Evolutionary conservation across 2,797 vertebrate genomes (phyloP), one percentile per base, ranked within the genome.

Genomic region (Sebastes diaconus): DNA sequence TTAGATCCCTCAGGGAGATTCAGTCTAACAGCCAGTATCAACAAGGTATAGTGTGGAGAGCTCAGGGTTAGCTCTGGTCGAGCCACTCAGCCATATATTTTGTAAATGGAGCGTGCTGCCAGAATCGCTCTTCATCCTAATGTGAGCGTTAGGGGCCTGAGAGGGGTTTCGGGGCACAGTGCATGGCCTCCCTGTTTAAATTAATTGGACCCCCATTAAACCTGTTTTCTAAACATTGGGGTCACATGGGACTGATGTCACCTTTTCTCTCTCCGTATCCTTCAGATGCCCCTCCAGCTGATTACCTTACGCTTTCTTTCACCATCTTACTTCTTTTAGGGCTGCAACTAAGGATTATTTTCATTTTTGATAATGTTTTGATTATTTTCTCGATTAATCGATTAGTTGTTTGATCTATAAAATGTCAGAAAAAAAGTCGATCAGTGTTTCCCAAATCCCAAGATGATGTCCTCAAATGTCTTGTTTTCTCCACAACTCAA

Each of bases 181-280:
- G 20, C 55, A 80, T 5, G 68, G 16, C 59, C 61, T 54, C 16
- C 10, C 6, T 65, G 66, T 83, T 68, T 50, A 77, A 74, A 75
- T 73, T 42, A n/a, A 81, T 67, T 24, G 55, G 9, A 65, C 25
- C 66, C 25, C 70, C 61, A 75, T 90, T 84, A 83, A 84, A 70
- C 63, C 39, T 65, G 29, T 78, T 65, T 78, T 88, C 36, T 77
- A 73, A 88, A 79, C 61, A 89, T n/a, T 22, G 25, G 50, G 57
- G 64, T 86, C 83, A 70, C 68, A 46, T n/a, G 34, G 58, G 63
- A 60, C 52, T 52, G 8, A 18, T 77, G 63, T 24, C 0, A 1
- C 25, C 2, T 55, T 58, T 42, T 54, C 25, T 20, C 24, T 71
- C 11, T 3, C 11, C n/a, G 8, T 4, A 3, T 59, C 61, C 52